Base-by-base conservation (phyloP, 2,797 vertebrate genomes). In the Iguana delicatissima region DNA sequence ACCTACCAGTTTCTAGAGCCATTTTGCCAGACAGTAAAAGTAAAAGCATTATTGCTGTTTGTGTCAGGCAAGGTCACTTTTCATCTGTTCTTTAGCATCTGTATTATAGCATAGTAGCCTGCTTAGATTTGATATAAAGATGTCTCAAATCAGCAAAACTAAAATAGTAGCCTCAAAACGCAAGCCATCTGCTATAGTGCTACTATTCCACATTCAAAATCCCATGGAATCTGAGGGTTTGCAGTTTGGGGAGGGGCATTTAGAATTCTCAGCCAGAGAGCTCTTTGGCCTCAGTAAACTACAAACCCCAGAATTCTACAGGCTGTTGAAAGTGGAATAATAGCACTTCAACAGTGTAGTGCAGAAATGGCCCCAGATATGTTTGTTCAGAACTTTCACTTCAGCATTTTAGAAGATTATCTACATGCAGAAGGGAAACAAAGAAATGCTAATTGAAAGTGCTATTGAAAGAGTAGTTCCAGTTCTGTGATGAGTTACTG, bases 1-100 rank as follows among this genome's bases (percentile, higher is more conserved):
- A 5, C 42, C 29, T 18, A 94, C n/a, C 46, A 1, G 0, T 80
- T 20, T 0, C 0, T 3, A n/a, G 0, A 14, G 91, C 77, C 86
- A 83, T 93, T 95, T 91, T 94, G 92, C 57, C 89, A 94, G 87
- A 87, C 93, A 93, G 83, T n/a, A 73, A 62, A 79, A 91, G 92
- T 92, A 88, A 73, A 94, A 93, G 94, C 85, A 87, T 93, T 26
- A 46, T 0, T 0, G 89, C n/a, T 95, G 84, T 95, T 96, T 94
- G 89, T 9, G 0, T 10, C 91, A 77, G 2, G 0, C 0, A 5
- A 95, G 86, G 69, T 95, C 83, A 89, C 67, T 83, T 89, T 92
- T 86, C 50, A 89, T 59, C 92, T 46, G 35, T 89, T 94, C 93
- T 80, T 93, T 90, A 91, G 93, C 38, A 86, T 90, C 72, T 81